These are phyloP conservation scores for Mesoclemmys tuberculata DNA, from an alignment of 2,113 vertebrate species.

Conservation along the genomic window DNA sequence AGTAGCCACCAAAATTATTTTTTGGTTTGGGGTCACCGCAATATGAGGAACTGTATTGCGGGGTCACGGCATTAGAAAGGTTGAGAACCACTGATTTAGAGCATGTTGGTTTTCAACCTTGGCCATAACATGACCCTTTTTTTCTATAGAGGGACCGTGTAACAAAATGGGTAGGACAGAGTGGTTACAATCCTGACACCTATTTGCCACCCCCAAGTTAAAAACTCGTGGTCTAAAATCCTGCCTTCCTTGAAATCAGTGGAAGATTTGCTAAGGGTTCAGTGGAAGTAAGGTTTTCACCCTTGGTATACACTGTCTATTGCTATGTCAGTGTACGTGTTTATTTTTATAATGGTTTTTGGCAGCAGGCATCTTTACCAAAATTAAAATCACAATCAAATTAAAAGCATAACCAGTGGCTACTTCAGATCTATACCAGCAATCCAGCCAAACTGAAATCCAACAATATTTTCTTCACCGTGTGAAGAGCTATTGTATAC, in stretches of 20 bases:
- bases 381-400: neutral
- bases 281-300: neutral
- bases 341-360: neutral
- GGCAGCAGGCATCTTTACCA: neutral
- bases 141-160: neutral
- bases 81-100: too few relatives aligned
- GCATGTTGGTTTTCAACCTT: neutral
- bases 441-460: accelerated
- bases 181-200: neutral
- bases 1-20: too few relatives aligned
- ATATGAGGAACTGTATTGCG: too few relatives aligned
- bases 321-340: neutral
- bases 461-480: neutral
- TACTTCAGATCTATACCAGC: neutral
- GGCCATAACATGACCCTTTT: neutral
- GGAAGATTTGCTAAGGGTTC: neutral
- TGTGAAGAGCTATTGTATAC: neutral
- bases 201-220: neutral
- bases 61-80: too few relatives aligned
- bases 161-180: neutral
- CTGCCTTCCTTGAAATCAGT: accelerated
- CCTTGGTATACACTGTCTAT: neutral
- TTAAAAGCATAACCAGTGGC: neutral
- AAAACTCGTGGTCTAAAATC: neutral
- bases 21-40: too few relatives aligned